Evolutionary conservation across 2,113 vertebrate genomes (phyloP).

Genomic region (Leptocoma aspasia): DNA sequence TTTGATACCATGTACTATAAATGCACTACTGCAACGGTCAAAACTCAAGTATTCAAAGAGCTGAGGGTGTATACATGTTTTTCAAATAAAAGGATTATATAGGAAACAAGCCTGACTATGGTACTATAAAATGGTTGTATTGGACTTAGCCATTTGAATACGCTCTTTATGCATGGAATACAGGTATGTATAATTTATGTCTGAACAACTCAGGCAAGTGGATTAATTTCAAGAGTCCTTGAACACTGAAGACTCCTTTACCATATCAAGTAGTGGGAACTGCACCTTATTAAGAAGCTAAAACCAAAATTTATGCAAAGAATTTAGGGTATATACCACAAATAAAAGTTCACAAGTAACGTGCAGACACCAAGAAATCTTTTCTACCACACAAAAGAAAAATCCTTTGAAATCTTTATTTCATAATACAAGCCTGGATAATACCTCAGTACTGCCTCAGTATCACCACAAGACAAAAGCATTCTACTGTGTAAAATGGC

Average conservation of each 20-base stretch:
- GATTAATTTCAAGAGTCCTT: neutral
- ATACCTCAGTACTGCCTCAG: neutral
- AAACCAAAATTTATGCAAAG: neutral
- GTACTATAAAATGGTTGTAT: neutral
- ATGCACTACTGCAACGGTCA: neutral
- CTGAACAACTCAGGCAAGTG: neutral
- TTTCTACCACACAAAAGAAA: neutral
- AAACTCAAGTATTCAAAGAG: neutral
- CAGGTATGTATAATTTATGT: neutral
- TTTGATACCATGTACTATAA: neutral
- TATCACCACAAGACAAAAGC: neutral
- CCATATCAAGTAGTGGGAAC: neutral
- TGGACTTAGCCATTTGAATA: neutral
- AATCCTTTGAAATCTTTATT: neutral
- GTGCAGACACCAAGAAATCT: neutral
- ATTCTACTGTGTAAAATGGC: neutral
- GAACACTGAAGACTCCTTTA: neutral
- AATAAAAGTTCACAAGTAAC: neutral
- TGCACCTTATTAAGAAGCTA: neutral
- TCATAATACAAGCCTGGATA: neutral
- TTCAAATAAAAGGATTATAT: neutral
- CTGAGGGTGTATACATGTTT: neutral
- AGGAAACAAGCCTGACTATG: neutral
- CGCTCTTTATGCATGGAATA: neutral
- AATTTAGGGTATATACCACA: neutral